Evolutionary conservation across 1,140 invertebrate genomes (phyloP).

Genomic region (Chelonus insularis): DNA sequence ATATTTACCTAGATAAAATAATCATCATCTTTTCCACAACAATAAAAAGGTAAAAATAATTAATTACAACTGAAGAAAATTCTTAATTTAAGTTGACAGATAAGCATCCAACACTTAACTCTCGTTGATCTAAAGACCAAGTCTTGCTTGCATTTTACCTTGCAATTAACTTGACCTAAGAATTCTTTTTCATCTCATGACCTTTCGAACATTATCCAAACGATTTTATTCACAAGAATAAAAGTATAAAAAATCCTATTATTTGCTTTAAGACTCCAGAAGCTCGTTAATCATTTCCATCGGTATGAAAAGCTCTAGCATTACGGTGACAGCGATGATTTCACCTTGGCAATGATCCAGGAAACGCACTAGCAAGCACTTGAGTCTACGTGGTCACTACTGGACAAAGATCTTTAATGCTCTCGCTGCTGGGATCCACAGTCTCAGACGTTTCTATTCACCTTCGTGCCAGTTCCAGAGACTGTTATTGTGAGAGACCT

Average conservation of each 20-base stretch:
- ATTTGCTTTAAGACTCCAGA: not conserved
- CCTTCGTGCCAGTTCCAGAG: constrained; percentile 5
- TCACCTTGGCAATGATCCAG: constrained; percentile 48
- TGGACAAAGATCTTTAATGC: constrained; percentile 28
- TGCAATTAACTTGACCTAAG: constrained; percentile 7
- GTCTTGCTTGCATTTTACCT: not conserved
- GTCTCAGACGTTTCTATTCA: not conserved
- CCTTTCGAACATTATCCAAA: not conserved
- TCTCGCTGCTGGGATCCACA: constrained; percentile 15
- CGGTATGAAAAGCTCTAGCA: constrained; percentile 6
- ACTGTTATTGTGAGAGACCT: not conserved
- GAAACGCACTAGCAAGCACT: constrained; percentile 32
- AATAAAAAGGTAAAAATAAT: too few relatives aligned
- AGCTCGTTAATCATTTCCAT: constrained; percentile 12
- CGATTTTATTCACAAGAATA: not conserved
- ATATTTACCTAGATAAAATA: too few relatives aligned
- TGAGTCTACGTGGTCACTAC: constrained; percentile 1
- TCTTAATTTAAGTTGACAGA: not conserved
- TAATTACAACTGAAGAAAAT: not conserved
- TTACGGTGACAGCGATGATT: constrained; percentile 36
- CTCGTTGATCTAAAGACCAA: not conserved
- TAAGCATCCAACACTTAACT: constrained; percentile 7
- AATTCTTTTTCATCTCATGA: not conserved
- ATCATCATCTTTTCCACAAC: too few relatives aligned
- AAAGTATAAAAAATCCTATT: not conserved